phyloP scores from a whole-genome alignment of 2,888 invertebrate genomes.

The Xylophagus ater region DNA sequence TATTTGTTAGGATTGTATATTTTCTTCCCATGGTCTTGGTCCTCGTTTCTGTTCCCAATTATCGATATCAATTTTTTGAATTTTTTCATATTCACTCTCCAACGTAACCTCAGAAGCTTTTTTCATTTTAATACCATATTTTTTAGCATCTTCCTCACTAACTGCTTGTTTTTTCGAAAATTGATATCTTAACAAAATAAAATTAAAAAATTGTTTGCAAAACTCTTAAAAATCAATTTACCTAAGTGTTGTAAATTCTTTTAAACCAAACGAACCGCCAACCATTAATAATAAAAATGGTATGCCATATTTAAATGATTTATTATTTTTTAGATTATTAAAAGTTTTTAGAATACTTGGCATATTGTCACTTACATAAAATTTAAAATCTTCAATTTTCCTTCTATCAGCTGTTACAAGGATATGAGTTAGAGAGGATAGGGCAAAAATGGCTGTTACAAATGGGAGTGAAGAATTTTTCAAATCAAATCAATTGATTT shows the following conservation, averaged over 20 bases:
- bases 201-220: conserved; percentile 9
- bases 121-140: conserved; percentile 55
- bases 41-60: conserved; percentile 79
- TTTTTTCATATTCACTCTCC: conserved; percentile 62
- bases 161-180: conserved; percentile 49
- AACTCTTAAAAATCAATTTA: conserved; percentile 27
- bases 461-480: too few species aligned
- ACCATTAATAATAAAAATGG: conserved; percentile 63
- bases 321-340: conserved; percentile 20
- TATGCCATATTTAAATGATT: conserved; percentile 49
- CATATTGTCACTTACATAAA: too few species aligned
- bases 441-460: too few species aligned
- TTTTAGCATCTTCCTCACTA: conserved; percentile 52
- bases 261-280: conserved; percentile 66
- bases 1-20: too few species aligned
- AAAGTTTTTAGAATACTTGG: conserved; percentile 4
- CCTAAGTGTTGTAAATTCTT: conserved; percentile 64
- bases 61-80: conserved; percentile 61
- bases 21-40: conserved; percentile 74
- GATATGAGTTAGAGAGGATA: too few species aligned
- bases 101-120: conserved; percentile 56
- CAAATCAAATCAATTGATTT: too few species aligned
- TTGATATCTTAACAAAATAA: conserved; percentile 40
- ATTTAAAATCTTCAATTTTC: too few species aligned
- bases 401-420: too few species aligned